Evolutionary conservation across 2,888 invertebrate species (phyloP), one percentile per base, ranked within the genome.

Genomic region (Cetonia aurata): DNA sequence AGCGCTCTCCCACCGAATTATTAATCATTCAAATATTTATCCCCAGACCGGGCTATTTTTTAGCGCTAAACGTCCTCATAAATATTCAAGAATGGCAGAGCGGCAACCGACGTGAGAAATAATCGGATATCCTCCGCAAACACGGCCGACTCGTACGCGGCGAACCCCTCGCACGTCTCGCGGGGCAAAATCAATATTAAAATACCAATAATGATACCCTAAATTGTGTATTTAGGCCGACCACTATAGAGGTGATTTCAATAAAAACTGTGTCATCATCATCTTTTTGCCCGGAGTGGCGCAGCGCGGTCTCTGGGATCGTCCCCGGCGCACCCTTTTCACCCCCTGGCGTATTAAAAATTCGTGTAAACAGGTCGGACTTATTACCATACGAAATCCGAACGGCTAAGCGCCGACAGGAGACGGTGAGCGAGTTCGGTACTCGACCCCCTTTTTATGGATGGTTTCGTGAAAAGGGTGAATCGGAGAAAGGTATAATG

Each of bases 211-310:
- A 62, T 62, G 62, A 62, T 48, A 62, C 62, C 62, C 62, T 62
- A 62, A 62, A 62, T 62, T 65, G 70, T 52, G 70, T 56, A 70
- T 50, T 70, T 66, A 66, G 57, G 65, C 12, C 66, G 66, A 46
- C 66, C 66, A 50, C 70, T 31, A 44, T n/a, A 25, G 25, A 37
- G 33, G n/a, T 57, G 46, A 59, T 62, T 62, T 62, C 48, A 62
- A 62, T 62, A 62, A 62, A 62, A 62, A 62, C 62, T 48, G 62
- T 62, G 62, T 62, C 62, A 62, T 62, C 59, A 59, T 59, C 62
- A 62, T 62, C 62, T 48, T 62, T 62, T 62, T 50, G 31, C 17
- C 50, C 25, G 25, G 25, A 25, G 25, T 25, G 25, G 25, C 25
- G 25, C 25, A 25, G 25, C 25, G 25, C 25, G 25, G 25, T 4